These are phyloP conservation scores for Andrena hattorfiana DNA, from an alignment of 2,888 invertebrate species.

Conservation along the genomic window DNA sequence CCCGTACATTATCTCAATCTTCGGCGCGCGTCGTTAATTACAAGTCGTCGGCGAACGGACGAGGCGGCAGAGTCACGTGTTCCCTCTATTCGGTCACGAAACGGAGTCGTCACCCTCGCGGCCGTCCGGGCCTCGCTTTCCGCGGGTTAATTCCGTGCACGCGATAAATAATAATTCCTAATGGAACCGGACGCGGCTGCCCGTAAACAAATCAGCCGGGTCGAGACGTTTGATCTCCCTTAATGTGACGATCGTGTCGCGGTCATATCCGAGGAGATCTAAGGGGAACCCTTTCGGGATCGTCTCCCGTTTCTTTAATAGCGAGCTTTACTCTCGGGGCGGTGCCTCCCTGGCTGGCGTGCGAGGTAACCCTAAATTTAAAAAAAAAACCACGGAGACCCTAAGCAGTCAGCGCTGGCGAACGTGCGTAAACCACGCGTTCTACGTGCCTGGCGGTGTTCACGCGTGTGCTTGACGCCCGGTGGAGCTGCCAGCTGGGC, in stretches of 20 bases:
- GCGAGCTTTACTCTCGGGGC: conserved; percentile 2
- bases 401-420: conserved; percentile 32
- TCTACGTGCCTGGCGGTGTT: background rate
- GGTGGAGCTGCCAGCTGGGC: conserved; percentile 16
- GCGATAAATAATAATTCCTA: conserved; percentile 71
- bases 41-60: conserved; percentile 38
- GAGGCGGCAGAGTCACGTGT: conserved; percentile 55
- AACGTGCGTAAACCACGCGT: conserved; percentile 44
- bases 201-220: conserved; percentile 57
- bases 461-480: conserved; percentile 33
- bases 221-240: conserved; percentile 71
- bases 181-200: conserved; percentile 54
- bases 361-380: conserved; percentile 49
- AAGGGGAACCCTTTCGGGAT: conserved; percentile 64
- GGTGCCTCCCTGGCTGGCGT: conserved; percentile 17
- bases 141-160: conserved; percentile 58
- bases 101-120: conserved; percentile 1
- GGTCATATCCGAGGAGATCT: conserved; percentile 72
- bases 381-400: background rate
- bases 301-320: conserved; percentile 24
- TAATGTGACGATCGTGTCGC: conserved; percentile 80
- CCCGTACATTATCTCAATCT: conserved; percentile 56
- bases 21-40: conserved; percentile 59
- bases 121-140: conserved; percentile 8
- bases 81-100: conserved; percentile 36